Conservation (phyloP, 2,888 invertebrate genomes). For the Apeira syringaria region DNA sequence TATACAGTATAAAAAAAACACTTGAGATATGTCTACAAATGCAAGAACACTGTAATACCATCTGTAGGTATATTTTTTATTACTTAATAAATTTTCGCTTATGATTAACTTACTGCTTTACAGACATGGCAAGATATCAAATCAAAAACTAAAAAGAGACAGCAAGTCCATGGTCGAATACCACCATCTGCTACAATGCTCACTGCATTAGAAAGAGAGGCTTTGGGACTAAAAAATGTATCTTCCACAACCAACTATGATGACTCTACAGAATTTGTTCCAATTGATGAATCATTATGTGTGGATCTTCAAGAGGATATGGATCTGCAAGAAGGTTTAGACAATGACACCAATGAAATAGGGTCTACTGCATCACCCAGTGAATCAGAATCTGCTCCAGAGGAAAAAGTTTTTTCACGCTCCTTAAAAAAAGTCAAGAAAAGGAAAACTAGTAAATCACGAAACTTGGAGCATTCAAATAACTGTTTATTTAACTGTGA, state of each 20-base stretch:
- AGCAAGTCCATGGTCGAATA: slow-evolving; percentile 49
- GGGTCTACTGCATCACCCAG: slow-evolving; percentile 48
- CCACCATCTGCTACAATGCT: slow-evolving; percentile 48
- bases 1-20: too few relatives aligned
- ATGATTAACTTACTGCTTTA: too few relatives aligned
- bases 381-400: slow-evolving; percentile 56
- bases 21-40: too few relatives aligned
- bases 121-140: slow-evolving; percentile 76
- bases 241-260: slow-evolving; percentile 47
- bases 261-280: slow-evolving; percentile 53
- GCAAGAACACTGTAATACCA: too few relatives aligned
- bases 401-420: slow-evolving; percentile 53
- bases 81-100: too few relatives aligned
- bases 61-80: too few relatives aligned
- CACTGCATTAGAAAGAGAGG: slow-evolving; percentile 57
- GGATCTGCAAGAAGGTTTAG: slow-evolving; percentile 42
- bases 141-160: slow-evolving; percentile 57
- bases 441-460: slow-evolving; percentile 36
- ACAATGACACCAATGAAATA: slow-evolving; percentile 43
- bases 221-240: slow-evolving; percentile 55
- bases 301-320: too few relatives aligned
- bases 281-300: slow-evolving; percentile 32
- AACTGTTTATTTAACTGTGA: slow-evolving; percentile 67
- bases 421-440: slow-evolving; percentile 25
- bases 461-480: slow-evolving; percentile 46